These are phyloP conservation scores for Cladorhizidae sp. DNA, from an alignment of 37 sponge, comb jelly and placozoan genomes.

Conservation along the genomic window DNA sequence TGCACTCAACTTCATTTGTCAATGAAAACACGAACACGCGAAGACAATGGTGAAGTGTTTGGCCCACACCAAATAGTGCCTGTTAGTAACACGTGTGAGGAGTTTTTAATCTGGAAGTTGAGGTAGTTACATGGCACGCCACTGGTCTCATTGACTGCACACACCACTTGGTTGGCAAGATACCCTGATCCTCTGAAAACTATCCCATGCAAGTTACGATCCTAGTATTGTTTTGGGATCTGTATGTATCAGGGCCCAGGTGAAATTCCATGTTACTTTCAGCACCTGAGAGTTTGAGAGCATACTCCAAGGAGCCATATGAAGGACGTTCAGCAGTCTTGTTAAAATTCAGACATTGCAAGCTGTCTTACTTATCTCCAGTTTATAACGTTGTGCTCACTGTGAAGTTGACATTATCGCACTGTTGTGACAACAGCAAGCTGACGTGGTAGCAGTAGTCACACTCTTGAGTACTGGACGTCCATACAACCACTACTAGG, in stretches of 20 bases:
- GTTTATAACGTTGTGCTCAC: conserved; percentile 4
- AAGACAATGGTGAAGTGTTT: conserved; percentile 25
- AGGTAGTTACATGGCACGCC: not conserved
- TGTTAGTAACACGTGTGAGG: conserved; percentile 29
- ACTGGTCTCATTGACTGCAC: conserved; percentile 8
- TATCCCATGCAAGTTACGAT: conserved; percentile 4
- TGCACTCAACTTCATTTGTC: no score
- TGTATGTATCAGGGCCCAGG: not conserved
- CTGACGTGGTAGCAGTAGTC: not conserved
- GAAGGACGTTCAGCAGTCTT: not conserved
- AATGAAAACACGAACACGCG: conserved; percentile 23
- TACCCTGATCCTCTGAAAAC: conserved; percentile 41
- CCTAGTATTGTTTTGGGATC: not conserved
- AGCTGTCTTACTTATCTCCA: not conserved
- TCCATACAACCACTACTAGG: no score
- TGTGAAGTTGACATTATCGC: not conserved
- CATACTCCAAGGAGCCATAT: conserved; percentile 21
- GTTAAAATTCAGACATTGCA: conserved; percentile 10
- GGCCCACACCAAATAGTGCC: conserved; percentile 65
- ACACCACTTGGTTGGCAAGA: not conserved
- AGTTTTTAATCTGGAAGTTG: conserved; percentile 38
- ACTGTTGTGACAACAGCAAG: not conserved
- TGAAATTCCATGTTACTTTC: not conserved
- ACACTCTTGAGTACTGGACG: no score
- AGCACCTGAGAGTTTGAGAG: not conserved